Evolutionary conservation across 2,113 vertebrate genomes (phyloP).

Genomic region (Lamprologus sp.): DNA sequence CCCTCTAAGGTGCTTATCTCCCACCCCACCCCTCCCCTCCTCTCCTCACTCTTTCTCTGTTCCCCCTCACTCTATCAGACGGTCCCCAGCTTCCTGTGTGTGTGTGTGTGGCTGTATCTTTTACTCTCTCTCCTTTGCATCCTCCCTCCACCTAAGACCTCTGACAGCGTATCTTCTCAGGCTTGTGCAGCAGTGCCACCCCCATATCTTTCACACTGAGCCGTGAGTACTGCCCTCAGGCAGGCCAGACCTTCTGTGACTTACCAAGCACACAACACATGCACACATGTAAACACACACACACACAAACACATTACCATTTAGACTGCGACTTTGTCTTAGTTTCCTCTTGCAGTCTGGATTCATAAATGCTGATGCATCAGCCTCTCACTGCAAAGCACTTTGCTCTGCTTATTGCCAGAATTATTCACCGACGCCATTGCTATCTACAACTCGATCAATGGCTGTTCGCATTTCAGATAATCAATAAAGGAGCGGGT

Average conservation of each 20-base stretch:
- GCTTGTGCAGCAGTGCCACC: conserved; percentile 35
- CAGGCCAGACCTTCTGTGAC: conserved; percentile 38
- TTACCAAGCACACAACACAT: not conserved
- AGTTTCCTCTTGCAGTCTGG: not conserved
- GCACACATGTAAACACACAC: not conserved
- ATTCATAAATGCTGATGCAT: conserved; percentile 31
- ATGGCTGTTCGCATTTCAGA: not conserved
- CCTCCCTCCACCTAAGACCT: conserved; percentile 45
- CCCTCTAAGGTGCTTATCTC: conserved; percentile 53
- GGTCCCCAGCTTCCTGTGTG: not conserved
- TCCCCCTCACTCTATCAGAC: not conserved
- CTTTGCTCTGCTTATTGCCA: not conserved
- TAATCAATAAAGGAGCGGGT: not conserved
- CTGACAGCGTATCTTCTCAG: conserved; percentile 38
- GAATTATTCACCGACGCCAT: conserved; percentile 21
- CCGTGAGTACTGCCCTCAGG: conserved; percentile 26
- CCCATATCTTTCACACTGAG: conserved; percentile 46
- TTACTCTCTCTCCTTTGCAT: not conserved
- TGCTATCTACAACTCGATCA: not conserved
- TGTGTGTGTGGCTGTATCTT: not conserved
- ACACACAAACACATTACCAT: not conserved
- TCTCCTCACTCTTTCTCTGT: not conserved
- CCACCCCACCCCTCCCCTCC: conserved; percentile 24
- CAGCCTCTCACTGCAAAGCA: not conserved
- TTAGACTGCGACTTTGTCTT: conserved; percentile 16